A percentile compares a stretch with the other conserved stretches of the same genome.
These are phyloP conservation scores for Phoenicopterus ruber DNA, from an alignment of 2,113 vertebrate species.

Conservation along the genomic window DNA sequence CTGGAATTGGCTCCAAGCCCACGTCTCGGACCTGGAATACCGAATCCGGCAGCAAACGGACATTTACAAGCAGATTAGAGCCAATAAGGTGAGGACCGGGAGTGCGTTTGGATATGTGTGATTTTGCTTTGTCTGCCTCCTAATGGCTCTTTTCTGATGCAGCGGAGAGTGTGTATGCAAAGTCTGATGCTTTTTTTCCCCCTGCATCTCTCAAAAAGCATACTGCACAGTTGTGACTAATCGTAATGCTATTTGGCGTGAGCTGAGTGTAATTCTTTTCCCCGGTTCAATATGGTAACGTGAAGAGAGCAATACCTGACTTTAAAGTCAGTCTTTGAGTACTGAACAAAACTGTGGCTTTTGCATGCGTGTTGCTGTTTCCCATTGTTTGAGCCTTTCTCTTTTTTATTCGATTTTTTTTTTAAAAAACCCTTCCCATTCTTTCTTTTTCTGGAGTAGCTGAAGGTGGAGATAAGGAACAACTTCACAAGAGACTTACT, in stretches of 20 bases:
- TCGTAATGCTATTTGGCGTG: not conserved
- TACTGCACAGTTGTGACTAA: not conserved
- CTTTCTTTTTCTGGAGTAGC: not conserved
- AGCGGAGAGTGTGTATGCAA: accelerated
- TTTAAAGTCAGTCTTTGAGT: not conserved
- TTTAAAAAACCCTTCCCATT: not conserved
- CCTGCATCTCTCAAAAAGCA: not conserved
- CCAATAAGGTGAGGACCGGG: conserved; percentile 84
- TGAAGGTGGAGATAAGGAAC: not conserved
- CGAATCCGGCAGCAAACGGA: conserved; percentile 97
- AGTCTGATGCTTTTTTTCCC: not conserved
- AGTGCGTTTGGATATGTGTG: accelerated
- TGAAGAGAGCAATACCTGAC: not conserved
- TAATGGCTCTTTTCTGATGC: not conserved
- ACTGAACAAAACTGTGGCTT: not conserved
- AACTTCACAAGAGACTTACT: not conserved
- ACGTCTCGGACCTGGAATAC: conserved; percentile 98
- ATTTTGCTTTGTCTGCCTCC: not conserved
- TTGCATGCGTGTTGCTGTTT: not conserved
- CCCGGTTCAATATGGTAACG: accelerated
- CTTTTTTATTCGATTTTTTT: not conserved
- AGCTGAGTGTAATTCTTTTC: not conserved
- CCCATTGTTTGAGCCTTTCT: not conserved
- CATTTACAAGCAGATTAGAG: conserved; percentile 94
- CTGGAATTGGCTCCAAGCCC: conserved; percentile 99